A percentile compares a stretch with the other conserved stretches of the same genome.
phyloP scores from a whole-genome alignment of 2,888 invertebrate species.

The Agonopterix arenella region DNA sequence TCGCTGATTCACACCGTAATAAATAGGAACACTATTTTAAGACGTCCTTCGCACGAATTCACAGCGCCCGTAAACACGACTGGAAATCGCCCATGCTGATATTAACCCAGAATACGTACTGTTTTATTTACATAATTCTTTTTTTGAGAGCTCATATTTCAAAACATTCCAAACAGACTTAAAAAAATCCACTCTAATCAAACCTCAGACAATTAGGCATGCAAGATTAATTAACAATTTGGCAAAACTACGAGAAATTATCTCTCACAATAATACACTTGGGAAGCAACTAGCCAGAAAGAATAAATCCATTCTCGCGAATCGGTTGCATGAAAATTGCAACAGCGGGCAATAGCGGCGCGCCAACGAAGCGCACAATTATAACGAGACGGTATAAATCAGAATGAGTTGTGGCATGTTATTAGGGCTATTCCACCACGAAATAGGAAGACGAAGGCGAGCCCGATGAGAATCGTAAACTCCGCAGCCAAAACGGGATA shows the following conservation, averaged over 20 bases:
- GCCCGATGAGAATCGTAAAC: conserved; percentile 55
- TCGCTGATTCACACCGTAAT: conserved; percentile 52
- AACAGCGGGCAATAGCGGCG: conserved; percentile 63
- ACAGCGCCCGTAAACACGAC: conserved; percentile 51
- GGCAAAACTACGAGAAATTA: conserved; percentile 49
- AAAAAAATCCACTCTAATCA: not conserved
- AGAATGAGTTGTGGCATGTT: conserved; percentile 76
- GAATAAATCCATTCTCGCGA: conserved; percentile 65
- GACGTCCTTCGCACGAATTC: conserved; percentile 68
- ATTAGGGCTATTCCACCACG: conserved; percentile 68
- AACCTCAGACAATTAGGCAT: conserved; percentile 26
- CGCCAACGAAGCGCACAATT: conserved; percentile 72
- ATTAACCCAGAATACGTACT: conserved; percentile 45
- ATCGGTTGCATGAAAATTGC: conserved; percentile 73
- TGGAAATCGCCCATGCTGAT: conserved; percentile 52
- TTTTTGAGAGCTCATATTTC: conserved; percentile 28
- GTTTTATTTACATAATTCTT: conserved; percentile 37
- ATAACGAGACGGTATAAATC: conserved; percentile 76
- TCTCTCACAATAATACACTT: conserved; percentile 41
- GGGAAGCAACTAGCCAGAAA: conserved; percentile 59
- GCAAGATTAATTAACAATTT: conserved; percentile 44
- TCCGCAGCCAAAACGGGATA: conserved; percentile 30
- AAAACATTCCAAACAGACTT: conserved; percentile 14
- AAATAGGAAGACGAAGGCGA: conserved; percentile 59
- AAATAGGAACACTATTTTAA: conserved; percentile 64